Evolutionary conservation across 2,797 vertebrate species (phyloP).

Genomic region (Microhierax caerulescens): DNA sequence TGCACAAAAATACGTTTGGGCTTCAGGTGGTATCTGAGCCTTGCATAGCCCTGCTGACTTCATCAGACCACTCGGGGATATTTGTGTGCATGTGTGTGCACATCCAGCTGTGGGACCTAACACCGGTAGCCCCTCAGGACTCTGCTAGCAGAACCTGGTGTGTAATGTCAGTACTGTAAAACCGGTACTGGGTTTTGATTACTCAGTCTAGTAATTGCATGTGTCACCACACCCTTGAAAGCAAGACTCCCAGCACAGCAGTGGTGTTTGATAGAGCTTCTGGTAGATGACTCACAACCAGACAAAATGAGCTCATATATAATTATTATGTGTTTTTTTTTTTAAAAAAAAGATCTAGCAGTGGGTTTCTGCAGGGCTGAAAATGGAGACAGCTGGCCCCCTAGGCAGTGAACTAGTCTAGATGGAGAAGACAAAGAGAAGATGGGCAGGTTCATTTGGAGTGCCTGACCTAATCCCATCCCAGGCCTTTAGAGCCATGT

Average conservation of each 20-base stretch:
- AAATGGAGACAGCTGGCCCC: neutral
- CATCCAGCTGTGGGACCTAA: neutral
- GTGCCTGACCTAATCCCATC: neutral
- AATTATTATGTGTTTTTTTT: neutral
- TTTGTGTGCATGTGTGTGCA: neutral
- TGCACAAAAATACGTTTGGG: neutral
- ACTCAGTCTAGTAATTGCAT: neutral
- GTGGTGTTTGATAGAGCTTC: neutral
- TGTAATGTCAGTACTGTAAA: neutral
- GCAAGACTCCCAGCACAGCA: neutral
- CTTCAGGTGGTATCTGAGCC: neutral
- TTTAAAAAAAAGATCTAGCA: neutral
- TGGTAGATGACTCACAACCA: neutral
- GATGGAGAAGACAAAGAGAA: neutral
- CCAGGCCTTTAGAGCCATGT: neutral
- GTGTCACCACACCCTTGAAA: neutral
- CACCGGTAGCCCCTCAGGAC: neutral
- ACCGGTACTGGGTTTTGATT: neutral
- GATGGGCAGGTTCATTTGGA: neutral
- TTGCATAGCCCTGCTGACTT: neutral
- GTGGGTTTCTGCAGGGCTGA: neutral
- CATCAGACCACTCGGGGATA: rapidly evolving
- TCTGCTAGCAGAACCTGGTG: neutral
- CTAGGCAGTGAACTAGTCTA: neutral
- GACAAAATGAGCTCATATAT: neutral